phyloP scores from a whole-genome alignment of 2,888 invertebrate species.

The Mermis nigrescens region DNA sequence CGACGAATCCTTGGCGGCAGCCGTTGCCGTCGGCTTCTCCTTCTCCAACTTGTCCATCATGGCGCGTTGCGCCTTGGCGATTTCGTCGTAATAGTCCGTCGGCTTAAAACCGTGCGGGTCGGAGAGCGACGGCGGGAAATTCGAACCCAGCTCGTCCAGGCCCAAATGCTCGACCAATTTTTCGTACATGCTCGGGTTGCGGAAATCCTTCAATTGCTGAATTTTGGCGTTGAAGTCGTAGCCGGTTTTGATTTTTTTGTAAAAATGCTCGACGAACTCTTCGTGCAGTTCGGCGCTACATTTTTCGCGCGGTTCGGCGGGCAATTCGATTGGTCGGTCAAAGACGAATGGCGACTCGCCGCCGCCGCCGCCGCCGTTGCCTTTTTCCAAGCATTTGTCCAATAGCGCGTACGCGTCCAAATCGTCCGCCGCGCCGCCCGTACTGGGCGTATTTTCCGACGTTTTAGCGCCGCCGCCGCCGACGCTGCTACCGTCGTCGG shows the following conservation, averaged over 20 bases:
- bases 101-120: conserved; percentile 77
- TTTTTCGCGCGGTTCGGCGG: background rate
- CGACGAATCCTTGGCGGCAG: background rate
- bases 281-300: background rate
- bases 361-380: background rate
- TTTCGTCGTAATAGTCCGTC: conserved; percentile 76
- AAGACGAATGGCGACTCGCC: background rate
- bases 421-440: background rate
- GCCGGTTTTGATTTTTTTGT: background rate
- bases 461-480: background rate
- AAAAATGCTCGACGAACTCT: background rate
- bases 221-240: conserved; percentile 67
- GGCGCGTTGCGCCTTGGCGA: conserved; percentile 65
- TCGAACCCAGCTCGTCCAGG: conserved; percentile 86
- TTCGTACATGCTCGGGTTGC: conserved; percentile 93
- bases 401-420: background rate
- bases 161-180: conserved; percentile 80
- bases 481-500: no score
- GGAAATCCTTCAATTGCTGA: conserved; percentile 72
- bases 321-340: background rate
- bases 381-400: background rate
- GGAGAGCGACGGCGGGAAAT: conserved; percentile 60
- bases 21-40: conserved; percentile 38
- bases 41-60: conserved; percentile 83
- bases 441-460: background rate